Percentiles rank a stretch among this genome's conserved stretches.
phyloP scores from a whole-genome alignment of 64 coral and sea anemone species.

The Montipora sp. region DNA sequence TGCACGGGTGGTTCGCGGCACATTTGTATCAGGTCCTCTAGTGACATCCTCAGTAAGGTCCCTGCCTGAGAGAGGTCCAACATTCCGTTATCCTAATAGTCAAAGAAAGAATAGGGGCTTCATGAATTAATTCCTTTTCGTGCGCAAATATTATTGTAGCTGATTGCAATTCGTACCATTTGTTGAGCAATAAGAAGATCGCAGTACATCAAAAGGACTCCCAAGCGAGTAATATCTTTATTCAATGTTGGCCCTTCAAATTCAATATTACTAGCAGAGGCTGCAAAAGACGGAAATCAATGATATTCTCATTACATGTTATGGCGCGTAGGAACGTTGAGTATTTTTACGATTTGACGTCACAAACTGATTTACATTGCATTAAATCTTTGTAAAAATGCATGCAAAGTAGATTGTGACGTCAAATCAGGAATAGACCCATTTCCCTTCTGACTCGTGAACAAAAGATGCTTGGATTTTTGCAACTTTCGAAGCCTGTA shows the following conservation, averaged over 20 bases:
- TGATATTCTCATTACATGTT: neutral
- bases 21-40: slow-evolving; percentile 60
- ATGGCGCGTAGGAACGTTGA: no score
- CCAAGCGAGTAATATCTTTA: slow-evolving; percentile 29
- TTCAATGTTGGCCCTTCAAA: slow-evolving; percentile 39
- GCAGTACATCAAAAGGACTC: slow-evolving; percentile 62
- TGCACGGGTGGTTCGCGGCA: slow-evolving; percentile 56
- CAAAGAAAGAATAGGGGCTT: neutral
- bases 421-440: no score
- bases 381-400: no score
- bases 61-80: slow-evolving; percentile 30
- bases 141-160: neutral
- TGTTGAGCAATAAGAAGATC: slow-evolving; percentile 65
- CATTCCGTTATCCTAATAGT: slow-evolving; percentile 31
- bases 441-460: no score
- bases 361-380: no score
- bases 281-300: neutral
- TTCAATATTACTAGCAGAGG: neutral
- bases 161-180: neutral
- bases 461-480: no score
- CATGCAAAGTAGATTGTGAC: no score
- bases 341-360: no score
- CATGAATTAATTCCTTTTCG: neutral
- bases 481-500: no score
- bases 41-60: slow-evolving; percentile 43